Conservation (phyloP, 2,888 invertebrate species). For the Ferdinandea cuprea region DNA sequence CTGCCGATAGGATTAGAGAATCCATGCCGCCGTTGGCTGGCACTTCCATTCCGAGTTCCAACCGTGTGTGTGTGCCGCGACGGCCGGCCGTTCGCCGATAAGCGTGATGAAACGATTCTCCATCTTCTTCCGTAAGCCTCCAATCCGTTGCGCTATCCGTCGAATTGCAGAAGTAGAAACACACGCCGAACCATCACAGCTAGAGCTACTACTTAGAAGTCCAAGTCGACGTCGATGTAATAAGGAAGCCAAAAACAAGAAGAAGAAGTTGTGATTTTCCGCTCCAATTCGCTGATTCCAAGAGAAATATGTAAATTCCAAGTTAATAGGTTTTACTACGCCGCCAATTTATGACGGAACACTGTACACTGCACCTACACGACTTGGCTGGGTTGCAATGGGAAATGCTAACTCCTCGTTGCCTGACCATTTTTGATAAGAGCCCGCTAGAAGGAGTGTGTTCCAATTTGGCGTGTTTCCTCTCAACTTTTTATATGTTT, state of each 20-base stretch:
- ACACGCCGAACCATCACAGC: conserved; percentile 18
- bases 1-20: conserved; percentile 40
- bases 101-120: conserved; percentile 68
- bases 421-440: conserved; percentile 1
- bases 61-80: conserved; percentile 11
- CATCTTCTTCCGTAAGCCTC: conserved; percentile 40
- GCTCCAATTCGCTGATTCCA: conserved; percentile 69
- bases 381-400: conserved; percentile 1
- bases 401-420: conserved; percentile 4
- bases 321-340: conserved; percentile 60
- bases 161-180: conserved; percentile 64
- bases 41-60: conserved; percentile 5
- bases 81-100: conserved; percentile 34
- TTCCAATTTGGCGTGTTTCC: conserved; percentile 40
- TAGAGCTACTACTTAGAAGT: conserved; percentile 28
- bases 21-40: conserved; percentile 14
- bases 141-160: not conserved
- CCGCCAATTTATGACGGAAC: conserved; percentile 49
- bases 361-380: conserved; percentile 12
- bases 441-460: conserved; percentile 30
- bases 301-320: conserved; percentile 69
- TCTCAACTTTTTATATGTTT: too few species aligned
- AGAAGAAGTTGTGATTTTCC: conserved; percentile 71
- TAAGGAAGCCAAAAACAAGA: conserved; percentile 69
- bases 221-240: conserved; percentile 53